These are phyloP conservation scores for Sphaeramia orbicularis DNA, from an alignment of 2,797 vertebrate genomes.

Conservation along the genomic window DNA sequence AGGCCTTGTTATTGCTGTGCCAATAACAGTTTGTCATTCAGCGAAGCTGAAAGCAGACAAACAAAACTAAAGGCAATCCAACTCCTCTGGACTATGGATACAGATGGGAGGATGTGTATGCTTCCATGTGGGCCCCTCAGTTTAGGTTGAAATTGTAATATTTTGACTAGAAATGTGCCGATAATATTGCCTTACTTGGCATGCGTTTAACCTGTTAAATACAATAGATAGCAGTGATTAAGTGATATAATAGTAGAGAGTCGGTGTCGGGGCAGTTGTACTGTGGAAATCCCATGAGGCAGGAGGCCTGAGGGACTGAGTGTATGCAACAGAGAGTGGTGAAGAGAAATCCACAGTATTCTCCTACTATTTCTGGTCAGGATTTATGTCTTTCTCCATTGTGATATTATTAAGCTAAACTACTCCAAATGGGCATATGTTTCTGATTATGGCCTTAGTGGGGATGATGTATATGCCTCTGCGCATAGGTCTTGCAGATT, in stretches of 20 bases:
- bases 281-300: conserved; percentile 34
- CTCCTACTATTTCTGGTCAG: conserved; percentile 60
- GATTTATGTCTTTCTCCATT: conserved; percentile 79
- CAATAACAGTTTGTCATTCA: conserved; percentile 86
- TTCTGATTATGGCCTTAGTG: conserved; percentile 76
- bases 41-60: conserved; percentile 81
- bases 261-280: conserved; percentile 40
- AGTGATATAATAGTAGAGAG: conserved; percentile 36
- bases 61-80: conserved; percentile 81
- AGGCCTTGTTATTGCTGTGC: conserved; percentile 84
- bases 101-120: conserved; percentile 49
- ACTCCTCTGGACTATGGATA: conserved; percentile 73
- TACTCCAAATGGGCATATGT: conserved; percentile 81
- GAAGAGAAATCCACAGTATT: conserved; percentile 56
- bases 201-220: conserved; percentile 33
- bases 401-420: conserved; percentile 83
- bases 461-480: conserved; percentile 75
- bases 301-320: conserved; percentile 19
- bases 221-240: conserved; percentile 8
- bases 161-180: conserved; percentile 23
- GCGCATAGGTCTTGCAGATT: conserved; percentile 69
- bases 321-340: background rate
- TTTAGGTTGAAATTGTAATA: conserved; percentile 25
- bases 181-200: conserved; percentile 22
- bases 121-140: conserved; percentile 35